A percentile compares a stretch with the other conserved stretches of the same genome.
Evolutionary conservation across 2,888 invertebrate genomes (phyloP).

Genomic region (Cacoxenus indagator): DNA sequence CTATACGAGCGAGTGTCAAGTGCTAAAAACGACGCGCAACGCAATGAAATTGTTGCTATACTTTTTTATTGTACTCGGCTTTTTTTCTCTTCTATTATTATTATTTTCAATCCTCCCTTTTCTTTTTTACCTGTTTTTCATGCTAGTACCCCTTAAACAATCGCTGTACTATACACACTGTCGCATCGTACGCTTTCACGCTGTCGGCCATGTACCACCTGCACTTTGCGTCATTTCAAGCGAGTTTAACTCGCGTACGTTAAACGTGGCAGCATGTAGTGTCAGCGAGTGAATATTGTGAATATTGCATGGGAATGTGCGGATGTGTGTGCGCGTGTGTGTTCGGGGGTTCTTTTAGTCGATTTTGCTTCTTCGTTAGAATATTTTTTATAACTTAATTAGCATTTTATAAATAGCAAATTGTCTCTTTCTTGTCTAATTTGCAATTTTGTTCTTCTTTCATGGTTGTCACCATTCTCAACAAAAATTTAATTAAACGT

Average conservation of each 20-base stretch:
- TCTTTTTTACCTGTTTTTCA: no score
- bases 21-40: constrained; percentile 11
- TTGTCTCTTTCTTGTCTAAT: constrained; percentile 17
- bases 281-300: no score
- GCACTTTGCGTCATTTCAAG: constrained; percentile 37
- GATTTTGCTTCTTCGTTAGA: not conserved
- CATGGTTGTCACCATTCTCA: constrained; percentile 22
- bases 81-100: not conserved
- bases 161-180: no score
- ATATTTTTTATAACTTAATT: constrained; percentile 55
- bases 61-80: not conserved
- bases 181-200: not conserved
- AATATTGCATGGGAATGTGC: not conserved
- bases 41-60: not conserved
- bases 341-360: not conserved
- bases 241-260: constrained; percentile 39
- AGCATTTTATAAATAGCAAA: constrained; percentile 50
- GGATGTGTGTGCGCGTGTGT: constrained; percentile 12
- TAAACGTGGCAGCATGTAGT: constrained; percentile 16
- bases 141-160: no score
- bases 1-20: constrained; percentile 15
- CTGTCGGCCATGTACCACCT: not conserved
- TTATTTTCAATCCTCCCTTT: not conserved
- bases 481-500: constrained; percentile 44
- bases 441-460: constrained; percentile 20